phyloP scores from a whole-genome alignment of 2,888 invertebrate genomes.

The Idaea straminata region DNA sequence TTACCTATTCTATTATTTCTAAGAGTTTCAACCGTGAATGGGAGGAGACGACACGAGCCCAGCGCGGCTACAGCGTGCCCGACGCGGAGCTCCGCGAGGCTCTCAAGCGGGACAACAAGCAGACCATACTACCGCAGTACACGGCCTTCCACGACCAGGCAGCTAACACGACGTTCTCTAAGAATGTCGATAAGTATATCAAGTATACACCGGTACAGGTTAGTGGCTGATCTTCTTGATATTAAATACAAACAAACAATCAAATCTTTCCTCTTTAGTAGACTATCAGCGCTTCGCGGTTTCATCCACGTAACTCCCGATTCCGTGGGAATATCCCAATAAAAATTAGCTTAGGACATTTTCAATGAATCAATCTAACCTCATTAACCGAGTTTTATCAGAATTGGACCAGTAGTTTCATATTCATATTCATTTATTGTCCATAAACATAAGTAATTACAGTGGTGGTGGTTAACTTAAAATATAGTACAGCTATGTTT shows the following conservation, averaged over 20 bases:
- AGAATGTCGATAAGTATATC: constrained; percentile 96
- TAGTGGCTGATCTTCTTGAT: constrained; percentile 19
- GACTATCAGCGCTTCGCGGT: too few species aligned
- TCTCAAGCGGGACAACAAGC: constrained; percentile 93
- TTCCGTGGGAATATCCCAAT: too few species aligned
- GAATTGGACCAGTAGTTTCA: too few species aligned
- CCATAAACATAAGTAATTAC: too few species aligned
- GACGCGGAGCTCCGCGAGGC: constrained; percentile 93
- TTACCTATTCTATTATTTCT: constrained; percentile 12
- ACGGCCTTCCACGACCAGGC: constrained; percentile 88
- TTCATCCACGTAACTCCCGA: too few species aligned
- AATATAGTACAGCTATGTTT: too few species aligned
- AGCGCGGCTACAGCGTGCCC: constrained; percentile 95
- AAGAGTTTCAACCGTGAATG: constrained; percentile 98
- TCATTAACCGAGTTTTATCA: too few species aligned
- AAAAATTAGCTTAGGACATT: too few species aligned
- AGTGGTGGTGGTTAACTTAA: too few species aligned
- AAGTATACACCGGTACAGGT: constrained; percentile 91
- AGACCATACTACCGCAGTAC: constrained; percentile 92
- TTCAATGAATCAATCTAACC: too few species aligned
- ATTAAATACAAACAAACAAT: background rate
- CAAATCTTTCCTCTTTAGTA: too few species aligned
- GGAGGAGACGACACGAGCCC: constrained; percentile 91
- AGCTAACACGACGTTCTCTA: constrained; percentile 89
- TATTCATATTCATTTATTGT: too few species aligned